phyloP scores from a whole-genome alignment of 2,113 vertebrate species.

The Nannobrachium achirus region DNA sequence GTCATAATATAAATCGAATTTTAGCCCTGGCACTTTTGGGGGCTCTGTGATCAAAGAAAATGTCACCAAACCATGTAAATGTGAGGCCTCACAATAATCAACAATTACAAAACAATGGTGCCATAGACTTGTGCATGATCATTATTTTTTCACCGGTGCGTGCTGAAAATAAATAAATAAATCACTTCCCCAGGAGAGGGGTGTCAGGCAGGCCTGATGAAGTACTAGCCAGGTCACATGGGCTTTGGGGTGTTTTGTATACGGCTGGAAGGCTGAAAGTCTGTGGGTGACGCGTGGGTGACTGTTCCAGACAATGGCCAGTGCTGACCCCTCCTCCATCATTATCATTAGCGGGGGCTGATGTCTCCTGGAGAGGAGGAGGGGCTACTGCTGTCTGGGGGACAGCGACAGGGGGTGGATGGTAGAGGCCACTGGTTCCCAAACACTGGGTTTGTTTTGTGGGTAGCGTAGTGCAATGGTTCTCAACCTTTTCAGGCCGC shows the following conservation, averaged over 20 bases:
- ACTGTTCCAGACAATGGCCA: constrained; percentile 54
- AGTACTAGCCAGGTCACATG: constrained; percentile 39
- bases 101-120: not conserved
- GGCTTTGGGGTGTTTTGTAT: not conserved
- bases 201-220: constrained; percentile 6
- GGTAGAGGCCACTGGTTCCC: not conserved
- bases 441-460: constrained; percentile 7
- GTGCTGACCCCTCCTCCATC: constrained; percentile 55
- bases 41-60: not conserved
- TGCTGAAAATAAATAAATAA: not conserved
- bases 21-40: not conserved
- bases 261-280: constrained; percentile 1
- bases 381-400: not conserved
- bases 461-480: too few relatives aligned
- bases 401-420: not conserved
- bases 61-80: not conserved
- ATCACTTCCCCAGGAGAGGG: constrained; percentile 11
- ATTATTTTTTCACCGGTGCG: too few relatives aligned
- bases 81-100: not conserved
- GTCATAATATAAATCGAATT: too few relatives aligned
- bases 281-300: constrained; percentile 36
- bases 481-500: too few relatives aligned
- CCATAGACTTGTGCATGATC: not conserved
- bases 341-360: constrained; percentile 31
- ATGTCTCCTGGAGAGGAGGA: constrained; percentile 25